These are phyloP conservation scores for Hartigia nigra DNA, from an alignment of 2,888 invertebrate species.

Conservation along the genomic window DNA sequence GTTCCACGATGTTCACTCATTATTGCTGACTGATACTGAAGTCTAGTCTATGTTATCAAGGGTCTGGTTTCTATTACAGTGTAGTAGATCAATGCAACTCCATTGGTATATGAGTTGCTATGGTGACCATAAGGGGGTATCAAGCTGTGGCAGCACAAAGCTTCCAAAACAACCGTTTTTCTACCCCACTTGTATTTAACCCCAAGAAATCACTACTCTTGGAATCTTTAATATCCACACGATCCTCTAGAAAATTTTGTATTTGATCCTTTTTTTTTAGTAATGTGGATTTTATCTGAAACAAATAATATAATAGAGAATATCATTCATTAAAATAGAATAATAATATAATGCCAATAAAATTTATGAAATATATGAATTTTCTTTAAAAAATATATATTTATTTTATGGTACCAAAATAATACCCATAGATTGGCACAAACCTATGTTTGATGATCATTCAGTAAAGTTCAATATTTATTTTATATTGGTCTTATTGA, in stretches of 20 bases:
- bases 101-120: conserved; percentile 35
- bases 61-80: background rate
- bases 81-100: conserved; percentile 31
- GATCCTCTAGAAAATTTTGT: background rate
- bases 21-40: conserved; percentile 21
- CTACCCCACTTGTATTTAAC: background rate
- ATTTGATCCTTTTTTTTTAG: background rate
- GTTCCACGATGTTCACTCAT: conserved; percentile 72
- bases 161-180: background rate
- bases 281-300: background rate
- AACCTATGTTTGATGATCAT: background rate
- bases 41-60: background rate
- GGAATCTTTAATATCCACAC: background rate
- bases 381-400: too few species aligned
- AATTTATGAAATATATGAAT: too few species aligned
- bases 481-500: background rate
- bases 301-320: background rate
- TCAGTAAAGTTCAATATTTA: background rate
- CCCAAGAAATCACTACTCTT: background rate
- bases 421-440: background rate
- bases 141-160: background rate
- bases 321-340: background rate
- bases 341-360: background rate
- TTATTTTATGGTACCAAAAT: background rate
- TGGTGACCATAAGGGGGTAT: conserved; percentile 30